Evolutionary conservation across 2,113 vertebrate genomes (phyloP), one percentile per base, ranked within the genome.

Genomic region (Ophiodon elongatus): DNA sequence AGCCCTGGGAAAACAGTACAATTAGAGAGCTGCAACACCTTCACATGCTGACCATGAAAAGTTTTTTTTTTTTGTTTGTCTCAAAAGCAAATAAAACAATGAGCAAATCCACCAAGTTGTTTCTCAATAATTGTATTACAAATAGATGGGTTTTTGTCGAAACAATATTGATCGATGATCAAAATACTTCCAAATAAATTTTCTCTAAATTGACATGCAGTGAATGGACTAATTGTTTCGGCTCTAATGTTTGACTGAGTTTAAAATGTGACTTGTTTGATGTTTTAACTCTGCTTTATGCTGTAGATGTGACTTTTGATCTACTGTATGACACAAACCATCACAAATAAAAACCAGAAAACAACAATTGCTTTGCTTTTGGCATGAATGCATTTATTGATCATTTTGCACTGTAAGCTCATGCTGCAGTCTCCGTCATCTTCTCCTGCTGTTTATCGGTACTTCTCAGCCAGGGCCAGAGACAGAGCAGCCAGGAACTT

Each of bases 1-100:
- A 3, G 94, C 96, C 2, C 91, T 98, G 91, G 90, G 94, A 67
- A 95, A 85, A 78, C 95, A 95, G 63, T 97, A 97, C 94, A 93
- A 96, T 90, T 97, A 73, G 77, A 78, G 64, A 79, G 57, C 56
- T 79, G 56, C 77, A 71, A 1, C 64, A 69, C 75, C 50, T 23
- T 3, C 31, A 37, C n/a, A 41, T 31, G 73, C 8, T 19, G 66
- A 72, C n/a, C 27, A 73, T 17, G 0, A 25, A 37, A 60, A 23
- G 0, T 9, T 41, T 0, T 60, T 21, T 0, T 60, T 21, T 68
- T n/a, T 50, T 25, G 4, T 25, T 15, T 15, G 33, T 47, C 27
- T 75, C 17, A 25, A 37, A 70, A 69, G 1, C n/a, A 65, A 85
- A 85, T 80, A 76, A 85, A 85, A 39, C 6, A 60, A 9, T 8